Base-by-base conservation (phyloP, 2,888 invertebrate genomes). In the Saturnia pavonia region DNA sequence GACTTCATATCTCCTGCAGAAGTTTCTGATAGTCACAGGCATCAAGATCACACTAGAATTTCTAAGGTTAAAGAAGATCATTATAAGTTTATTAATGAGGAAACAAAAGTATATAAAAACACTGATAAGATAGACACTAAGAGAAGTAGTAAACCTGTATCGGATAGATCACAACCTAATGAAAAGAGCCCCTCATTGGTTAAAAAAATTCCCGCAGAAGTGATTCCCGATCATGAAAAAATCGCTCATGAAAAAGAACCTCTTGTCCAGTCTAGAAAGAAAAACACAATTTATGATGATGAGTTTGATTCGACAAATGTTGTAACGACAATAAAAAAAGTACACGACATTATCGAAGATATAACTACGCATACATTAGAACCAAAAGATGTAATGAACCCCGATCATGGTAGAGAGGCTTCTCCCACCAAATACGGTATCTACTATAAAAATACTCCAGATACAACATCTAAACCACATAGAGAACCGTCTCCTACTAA, bases 51-150 rank as follows among this genome's bases (percentile, higher is more conserved):
- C 16, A 73, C 72, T 4, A 82, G 77, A 74, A 78, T 78, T 0
- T 80, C 74, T 22, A 84, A 82, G 74, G 68, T 84, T 7, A 85
- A 83, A 72, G 82, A 90, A 77, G 88, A 91, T 70, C 88, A 91
- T 73, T 89, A 90, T 70, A 89, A 83, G 75, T 91, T 91, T 73
- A 85, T 92, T 68, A 91, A 91, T 60, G 92, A 91, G 78, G 91
- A 92, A 85, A 91, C 90, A 54, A 92, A 92, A 83, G 85, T 85
- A 82, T 88, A 88, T 69, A 84, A 86, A 42, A 84, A 79, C 14
- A 78, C 70, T 67, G 80, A 85, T 68, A 81, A 78, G 73, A 77
- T 77, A 71, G 74, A 82, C 27, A 72, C 70, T 25, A 74, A 76
- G 42, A 72, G 72, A 40, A 68, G 67, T 43, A 72, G 14, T 57